These are phyloP conservation scores for Sturnus vulgaris DNA, from an alignment of 2,113 vertebrate genomes.

Conservation along the genomic window DNA sequence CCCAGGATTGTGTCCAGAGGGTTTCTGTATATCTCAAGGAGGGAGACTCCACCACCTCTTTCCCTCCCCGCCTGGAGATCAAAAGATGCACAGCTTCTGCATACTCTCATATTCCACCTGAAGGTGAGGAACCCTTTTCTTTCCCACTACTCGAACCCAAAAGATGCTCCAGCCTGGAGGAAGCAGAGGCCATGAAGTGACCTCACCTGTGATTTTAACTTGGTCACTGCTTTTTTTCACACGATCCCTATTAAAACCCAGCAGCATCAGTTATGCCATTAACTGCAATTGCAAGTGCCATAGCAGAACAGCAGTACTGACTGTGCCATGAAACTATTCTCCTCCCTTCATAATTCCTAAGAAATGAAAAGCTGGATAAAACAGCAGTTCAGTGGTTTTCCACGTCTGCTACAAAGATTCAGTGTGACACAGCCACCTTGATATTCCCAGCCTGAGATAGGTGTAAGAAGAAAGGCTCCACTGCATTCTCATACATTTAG, in stretches of 20 bases:
- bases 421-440: not conserved
- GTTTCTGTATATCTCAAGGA: not conserved
- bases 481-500: not conserved
- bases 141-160: not conserved
- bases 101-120: not conserved
- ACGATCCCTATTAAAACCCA: not conserved
- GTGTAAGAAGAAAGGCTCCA: not conserved
- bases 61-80: not conserved
- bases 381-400: not conserved
- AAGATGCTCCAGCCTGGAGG: not conserved
- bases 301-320: not conserved
- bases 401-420: fast-evolving
- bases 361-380: not conserved
- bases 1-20: not conserved
- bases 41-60: not conserved
- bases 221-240: not conserved
- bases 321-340: not conserved
- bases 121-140: not conserved
- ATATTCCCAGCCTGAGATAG: not conserved
- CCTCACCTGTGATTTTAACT: not conserved
- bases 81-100: not conserved
- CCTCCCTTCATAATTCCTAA: not conserved
- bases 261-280: not conserved
- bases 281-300: not conserved
- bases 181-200: not conserved